Conservation (phyloP, 2,888 invertebrate species). For the Eutolmus rufibarbis region DNA sequence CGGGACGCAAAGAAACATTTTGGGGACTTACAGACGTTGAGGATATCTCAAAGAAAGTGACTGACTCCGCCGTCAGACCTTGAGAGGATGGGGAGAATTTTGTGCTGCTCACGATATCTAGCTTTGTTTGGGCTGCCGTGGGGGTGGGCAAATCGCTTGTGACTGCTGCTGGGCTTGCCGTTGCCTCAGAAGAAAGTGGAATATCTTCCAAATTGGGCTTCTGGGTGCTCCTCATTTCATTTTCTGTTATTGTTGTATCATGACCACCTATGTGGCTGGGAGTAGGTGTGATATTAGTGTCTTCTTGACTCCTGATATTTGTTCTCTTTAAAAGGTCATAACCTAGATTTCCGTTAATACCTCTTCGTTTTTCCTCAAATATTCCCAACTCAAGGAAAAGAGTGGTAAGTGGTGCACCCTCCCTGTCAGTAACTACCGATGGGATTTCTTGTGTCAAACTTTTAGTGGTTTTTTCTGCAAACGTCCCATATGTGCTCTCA, state of each 20-base stretch:
- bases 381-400: not conserved
- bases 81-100: not conserved
- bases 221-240: not conserved
- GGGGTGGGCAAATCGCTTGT: not conserved
- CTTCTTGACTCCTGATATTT: not conserved
- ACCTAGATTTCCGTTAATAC: not conserved
- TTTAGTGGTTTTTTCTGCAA: not conserved
- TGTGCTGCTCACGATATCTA: not conserved
- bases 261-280: not conserved
- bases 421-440: not conserved
- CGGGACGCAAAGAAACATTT: not conserved
- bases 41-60: not conserved
- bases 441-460: not conserved
- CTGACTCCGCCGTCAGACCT: not conserved
- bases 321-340: not conserved
- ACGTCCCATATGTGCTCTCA: not conserved
- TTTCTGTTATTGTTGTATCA: not conserved
- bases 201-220: not conserved
- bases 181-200: not conserved
- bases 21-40: not conserved
- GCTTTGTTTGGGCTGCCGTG: not conserved
- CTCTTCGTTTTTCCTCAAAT: not conserved
- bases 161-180: not conserved
- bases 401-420: not conserved
- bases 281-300: not conserved